Evolutionary conservation across 2,888 invertebrate genomes (phyloP).

Genomic region (Tortrix viridana): DNA sequence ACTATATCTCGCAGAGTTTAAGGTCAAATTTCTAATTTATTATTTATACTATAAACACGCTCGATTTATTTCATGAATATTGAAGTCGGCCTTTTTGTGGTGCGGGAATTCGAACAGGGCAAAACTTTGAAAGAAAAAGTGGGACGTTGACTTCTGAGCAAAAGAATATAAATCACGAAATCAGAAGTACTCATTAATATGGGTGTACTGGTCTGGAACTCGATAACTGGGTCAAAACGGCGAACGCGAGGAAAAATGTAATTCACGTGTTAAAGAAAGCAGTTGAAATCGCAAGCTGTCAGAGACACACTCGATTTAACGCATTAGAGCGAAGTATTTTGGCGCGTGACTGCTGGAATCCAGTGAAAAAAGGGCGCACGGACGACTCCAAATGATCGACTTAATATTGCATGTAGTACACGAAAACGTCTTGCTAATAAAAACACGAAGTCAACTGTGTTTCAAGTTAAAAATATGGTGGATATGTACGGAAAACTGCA

Average conservation of each 20-base stretch:
- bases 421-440: background rate
- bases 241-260: slow-evolving; percentile 11
- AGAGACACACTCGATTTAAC: slow-evolving; percentile 39
- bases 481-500: too few species aligned
- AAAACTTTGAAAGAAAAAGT: slow-evolving; percentile 4
- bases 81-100: slow-evolving; percentile 24
- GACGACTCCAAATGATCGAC: slow-evolving; percentile 26
- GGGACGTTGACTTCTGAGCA: background rate
- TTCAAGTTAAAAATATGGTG: too few species aligned
- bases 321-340: slow-evolving; percentile 42
- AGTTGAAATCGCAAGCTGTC: slow-evolving; percentile 34
- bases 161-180: slow-evolving; percentile 11
- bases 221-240: slow-evolving; percentile 21
- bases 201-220: background rate
- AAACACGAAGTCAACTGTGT: too few species aligned
- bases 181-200: slow-evolving; percentile 12
- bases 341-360: slow-evolving; percentile 39
- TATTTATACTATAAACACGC: slow-evolving; percentile 42
- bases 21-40: slow-evolving; percentile 42
- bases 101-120: background rate
- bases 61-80: slow-evolving; percentile 40
- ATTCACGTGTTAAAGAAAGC: slow-evolving; percentile 28
- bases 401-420: slow-evolving; percentile 26
- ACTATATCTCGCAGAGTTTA: slow-evolving; percentile 39
- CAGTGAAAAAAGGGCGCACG: slow-evolving; percentile 28